Conservation (phyloP, 2,113 vertebrate species). For the Antechinus flavipes region DNA sequence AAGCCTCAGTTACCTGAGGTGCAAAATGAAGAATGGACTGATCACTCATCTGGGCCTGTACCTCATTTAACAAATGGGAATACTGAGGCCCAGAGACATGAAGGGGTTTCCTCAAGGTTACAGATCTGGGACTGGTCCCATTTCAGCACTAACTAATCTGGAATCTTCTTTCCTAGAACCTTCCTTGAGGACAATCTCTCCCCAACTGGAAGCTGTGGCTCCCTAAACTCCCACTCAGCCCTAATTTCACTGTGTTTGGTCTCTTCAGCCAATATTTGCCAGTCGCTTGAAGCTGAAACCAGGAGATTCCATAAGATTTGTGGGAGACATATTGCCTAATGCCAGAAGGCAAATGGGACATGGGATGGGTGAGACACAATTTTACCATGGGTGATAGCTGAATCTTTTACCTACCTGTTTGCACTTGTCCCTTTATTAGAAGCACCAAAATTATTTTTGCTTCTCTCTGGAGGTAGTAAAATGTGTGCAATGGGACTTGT, state of each 20-base stretch:
- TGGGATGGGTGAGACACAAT: rapidly evolving
- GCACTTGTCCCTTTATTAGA: too few species aligned
- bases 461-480: too few species aligned
- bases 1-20: background rate
- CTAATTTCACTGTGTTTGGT: background rate
- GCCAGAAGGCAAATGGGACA: slow-evolving; percentile 84
- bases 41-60: background rate
- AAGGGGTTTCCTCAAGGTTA: background rate
- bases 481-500: too few species aligned
- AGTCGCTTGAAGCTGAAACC: slow-evolving; percentile 81
- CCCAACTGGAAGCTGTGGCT: background rate
- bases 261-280: slow-evolving; percentile 83
- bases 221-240: background rate
- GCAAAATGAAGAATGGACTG: background rate
- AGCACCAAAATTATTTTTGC: too few species aligned
- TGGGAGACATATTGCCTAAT: slow-evolving; percentile 74
- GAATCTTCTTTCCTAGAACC: background rate
- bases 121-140: background rate
- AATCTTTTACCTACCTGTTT: too few species aligned
- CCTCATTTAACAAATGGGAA: background rate
- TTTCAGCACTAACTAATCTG: background rate
- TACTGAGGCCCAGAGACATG: background rate
- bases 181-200: background rate
- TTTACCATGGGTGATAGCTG: too few species aligned
- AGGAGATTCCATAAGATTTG: slow-evolving; percentile 81